phyloP scores from a whole-genome alignment of 2,797 vertebrate species.

The Crocidura indochinensis region DNA sequence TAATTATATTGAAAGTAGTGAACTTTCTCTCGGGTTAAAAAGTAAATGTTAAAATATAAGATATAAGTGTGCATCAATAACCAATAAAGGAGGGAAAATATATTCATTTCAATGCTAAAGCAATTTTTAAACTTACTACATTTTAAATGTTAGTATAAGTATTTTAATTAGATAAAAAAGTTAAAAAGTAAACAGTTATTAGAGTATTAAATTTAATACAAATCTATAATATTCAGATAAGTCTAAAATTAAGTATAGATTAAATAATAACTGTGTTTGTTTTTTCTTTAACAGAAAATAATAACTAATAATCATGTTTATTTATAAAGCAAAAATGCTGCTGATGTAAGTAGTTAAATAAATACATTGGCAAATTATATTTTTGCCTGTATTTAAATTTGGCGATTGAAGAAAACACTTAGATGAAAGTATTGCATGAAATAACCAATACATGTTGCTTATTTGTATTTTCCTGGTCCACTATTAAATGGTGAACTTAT shows the following conservation, averaged over 20 bases:
- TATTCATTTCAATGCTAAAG: neutral
- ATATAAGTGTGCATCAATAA: constrained; percentile 24
- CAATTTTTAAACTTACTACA: neutral
- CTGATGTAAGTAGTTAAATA: constrained; percentile 18
- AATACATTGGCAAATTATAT: constrained; percentile 9
- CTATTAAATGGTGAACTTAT: neutral
- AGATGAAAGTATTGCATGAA: neutral
- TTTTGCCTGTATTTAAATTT: constrained; percentile 34
- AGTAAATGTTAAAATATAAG: constrained; percentile 41
- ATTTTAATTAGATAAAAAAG: neutral
- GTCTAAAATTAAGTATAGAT: neutral
- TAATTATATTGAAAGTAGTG: constrained; percentile 48
- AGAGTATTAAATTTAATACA: constrained; percentile 45
- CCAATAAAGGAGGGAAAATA: neutral
- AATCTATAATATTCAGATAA: neutral
- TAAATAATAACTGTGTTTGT: constrained; percentile 33
- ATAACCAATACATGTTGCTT: constrained; percentile 14
- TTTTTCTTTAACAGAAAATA: constrained; percentile 30
- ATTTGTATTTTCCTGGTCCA: neutral
- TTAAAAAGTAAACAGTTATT: neutral
- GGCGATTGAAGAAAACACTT: neutral
- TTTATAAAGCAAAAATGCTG: constrained; percentile 42
- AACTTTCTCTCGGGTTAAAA: constrained; percentile 53
- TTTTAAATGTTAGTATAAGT: constrained; percentile 3
- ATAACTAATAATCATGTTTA: constrained; percentile 54